A percentile compares a stretch with the other conserved stretches of the same genome.
Conservation (phyloP, 2,797 vertebrate species). For the Potorous gilbertii region DNA sequence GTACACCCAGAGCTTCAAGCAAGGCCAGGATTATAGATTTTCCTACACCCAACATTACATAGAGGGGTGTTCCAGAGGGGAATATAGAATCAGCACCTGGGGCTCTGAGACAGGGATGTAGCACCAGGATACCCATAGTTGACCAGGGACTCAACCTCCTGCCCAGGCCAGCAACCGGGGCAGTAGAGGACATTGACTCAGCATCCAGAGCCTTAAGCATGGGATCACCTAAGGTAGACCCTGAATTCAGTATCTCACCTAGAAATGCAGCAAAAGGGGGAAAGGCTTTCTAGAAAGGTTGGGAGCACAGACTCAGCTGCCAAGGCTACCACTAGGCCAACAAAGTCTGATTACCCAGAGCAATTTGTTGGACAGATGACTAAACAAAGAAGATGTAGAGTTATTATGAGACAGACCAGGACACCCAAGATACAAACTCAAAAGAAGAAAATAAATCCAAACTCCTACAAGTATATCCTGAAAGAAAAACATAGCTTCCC, state of each 20-base stretch:
- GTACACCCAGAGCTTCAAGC: background rate
- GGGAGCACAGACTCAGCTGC: background rate
- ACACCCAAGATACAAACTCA: background rate
- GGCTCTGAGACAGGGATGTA: background rate
- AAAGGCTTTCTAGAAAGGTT: background rate
- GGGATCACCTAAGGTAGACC: background rate
- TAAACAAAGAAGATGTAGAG: background rate
- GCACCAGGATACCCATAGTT: background rate
- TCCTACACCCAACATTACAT: background rate
- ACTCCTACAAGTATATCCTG: background rate
- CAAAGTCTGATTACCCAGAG: background rate
- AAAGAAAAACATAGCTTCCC: background rate
- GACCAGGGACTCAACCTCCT: background rate
- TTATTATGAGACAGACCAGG: background rate
- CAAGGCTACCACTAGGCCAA: no score
- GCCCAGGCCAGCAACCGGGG: background rate
- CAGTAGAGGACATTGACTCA: background rate
- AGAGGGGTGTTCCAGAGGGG: background rate
- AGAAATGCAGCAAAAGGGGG: background rate
- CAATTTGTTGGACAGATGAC: background rate
- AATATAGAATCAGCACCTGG: background rate
- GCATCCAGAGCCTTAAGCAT: background rate
- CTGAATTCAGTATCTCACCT: background rate
- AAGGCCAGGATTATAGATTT: background rate
- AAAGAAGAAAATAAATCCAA: background rate